Evolutionary conservation across 2,113 vertebrate genomes (phyloP), one percentile per base, ranked within the genome.

Genomic region (Myotis lucifugus): DNA sequence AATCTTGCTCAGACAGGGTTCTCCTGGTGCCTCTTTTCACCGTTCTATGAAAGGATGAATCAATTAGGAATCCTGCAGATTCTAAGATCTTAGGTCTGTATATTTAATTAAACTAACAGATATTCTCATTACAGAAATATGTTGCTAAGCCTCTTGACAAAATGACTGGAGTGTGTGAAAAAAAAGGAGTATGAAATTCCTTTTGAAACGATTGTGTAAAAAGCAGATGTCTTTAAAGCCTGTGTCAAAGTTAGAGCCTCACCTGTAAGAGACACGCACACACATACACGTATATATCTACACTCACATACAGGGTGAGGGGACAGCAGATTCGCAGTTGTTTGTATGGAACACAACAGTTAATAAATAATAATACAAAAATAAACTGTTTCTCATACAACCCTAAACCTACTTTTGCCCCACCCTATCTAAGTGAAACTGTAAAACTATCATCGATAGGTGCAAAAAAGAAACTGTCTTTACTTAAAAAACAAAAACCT

Each of bases 101-200:
- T 46, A 17, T 42, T 34, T 40, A 82, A 46, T 76, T 42, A 92
- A 90, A 32, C 67, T 54, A 67, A 56, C n/a, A 32, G 82, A 85
- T 18, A 34, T 32, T 74, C 56, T 91, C 69, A 74, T 25, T 56
- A 56, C 32, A 84, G 42, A 96, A 83, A 73, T 29, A 77, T 52
- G 25, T 4, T 48, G 74, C 50, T 3, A 79, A 6, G 8, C 6
- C 21, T 88, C 78, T 72, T 32, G 72, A 91, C 48, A 78, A 93
- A 88, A 74, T 46, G 40, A 66, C 56, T 46, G 1, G 15, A 48
- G 14, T 7, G 32, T 11, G 8, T 52, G 56, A 1, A 72, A 90
- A 18, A 52, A 52, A 73, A 29, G 40, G 52, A 52, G 21, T 40
- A 37, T 5, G 40, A 79, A 79, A 74, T n/a, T 34, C 32, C 19